Conservation (phyloP, 1,140 invertebrate genomes). For the Centruroides sculpturatus region DNA sequence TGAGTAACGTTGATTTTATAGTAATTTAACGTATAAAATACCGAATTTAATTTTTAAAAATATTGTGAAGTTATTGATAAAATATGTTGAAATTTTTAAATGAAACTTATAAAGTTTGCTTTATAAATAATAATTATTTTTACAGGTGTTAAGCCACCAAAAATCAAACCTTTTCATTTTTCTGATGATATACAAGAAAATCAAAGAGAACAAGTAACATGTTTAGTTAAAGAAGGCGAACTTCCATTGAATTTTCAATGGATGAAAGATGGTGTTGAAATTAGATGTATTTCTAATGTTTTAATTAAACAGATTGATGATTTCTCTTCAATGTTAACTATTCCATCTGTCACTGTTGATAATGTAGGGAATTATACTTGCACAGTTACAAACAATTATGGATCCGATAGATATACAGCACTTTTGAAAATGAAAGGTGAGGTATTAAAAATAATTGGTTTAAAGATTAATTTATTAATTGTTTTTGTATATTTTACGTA, state of each 20-base stretch:
- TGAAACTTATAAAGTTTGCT: too few species aligned
- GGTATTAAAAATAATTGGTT: neutral
- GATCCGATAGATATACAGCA: slow-evolving; percentile 2
- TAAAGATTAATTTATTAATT: too few species aligned
- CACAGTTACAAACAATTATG: slow-evolving; percentile 7
- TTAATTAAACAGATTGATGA: neutral
- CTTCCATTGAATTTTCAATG: slow-evolving; percentile 7
- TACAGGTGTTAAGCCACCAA: neutral
- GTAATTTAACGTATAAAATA: too few species aligned
- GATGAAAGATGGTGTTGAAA: slow-evolving; percentile 6
- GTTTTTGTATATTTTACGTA: too few species aligned
- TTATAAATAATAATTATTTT: neutral
- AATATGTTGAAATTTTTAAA: too few species aligned
- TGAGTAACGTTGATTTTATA: too few species aligned
- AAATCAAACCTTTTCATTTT: neutral
- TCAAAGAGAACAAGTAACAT: neutral
- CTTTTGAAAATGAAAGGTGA: slow-evolving; percentile 14
- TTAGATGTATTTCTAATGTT: neutral
- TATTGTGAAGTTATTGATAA: too few species aligned
- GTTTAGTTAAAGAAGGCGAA: neutral
- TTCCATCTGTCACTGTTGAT: neutral
- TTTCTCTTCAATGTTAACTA: slow-evolving; percentile 4
- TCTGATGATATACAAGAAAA: neutral
- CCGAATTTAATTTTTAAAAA: too few species aligned
- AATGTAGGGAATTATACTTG: slow-evolving; percentile 15